Evolutionary conservation across 2,888 invertebrate genomes (phyloP), one percentile per base, ranked within the genome.

Genomic region (Unio pictorum): DNA sequence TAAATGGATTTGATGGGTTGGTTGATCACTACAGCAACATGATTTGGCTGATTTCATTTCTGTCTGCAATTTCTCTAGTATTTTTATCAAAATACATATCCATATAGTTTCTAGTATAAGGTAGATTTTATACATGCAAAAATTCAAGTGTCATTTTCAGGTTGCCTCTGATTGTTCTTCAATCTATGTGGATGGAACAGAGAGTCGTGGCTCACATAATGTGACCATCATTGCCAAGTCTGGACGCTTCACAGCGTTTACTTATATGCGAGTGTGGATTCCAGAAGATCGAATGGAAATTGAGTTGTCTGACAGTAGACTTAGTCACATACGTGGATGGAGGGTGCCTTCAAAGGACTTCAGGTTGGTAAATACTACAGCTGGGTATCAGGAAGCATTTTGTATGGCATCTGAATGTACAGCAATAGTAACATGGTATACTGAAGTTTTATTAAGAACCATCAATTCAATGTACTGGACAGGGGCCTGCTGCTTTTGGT

Each of bases 321-420:
- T 98, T 70, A 97, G 96, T 69, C 97, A 97, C 91, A 94, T 98
- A 82, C 96, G 96, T 91, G 95, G 95, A 61, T 98, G 98, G 98
- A 95, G 95, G 89, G 95, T 96, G 61, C 95, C 95, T 26, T 45
- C 45, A 45, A 45, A 45, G 45, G 45, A 45, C 45, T 45, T 45
- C 15, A 45, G 45, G 45, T 45, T 45, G 45, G 45, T 45, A 45
- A 45, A 45, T 15, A 45, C 34, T 7, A 7, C 34, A 34, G 8
- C 34, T 34, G 34, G 34, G 34, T 34, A 1, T 8, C 34, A 34
- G 1, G 1, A 8, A 34, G 34, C 34, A 34, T 34, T 34, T 34
- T 34, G 34, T 34, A 34, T 1, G 1, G 7, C 34, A 7, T 34
- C 34, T 34, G 34, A 34, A 34, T 34, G 34, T 34, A 34, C 34